These are phyloP conservation scores for Diaperis boleti DNA, from an alignment of 2,888 invertebrate species.

Conservation along the genomic window DNA sequence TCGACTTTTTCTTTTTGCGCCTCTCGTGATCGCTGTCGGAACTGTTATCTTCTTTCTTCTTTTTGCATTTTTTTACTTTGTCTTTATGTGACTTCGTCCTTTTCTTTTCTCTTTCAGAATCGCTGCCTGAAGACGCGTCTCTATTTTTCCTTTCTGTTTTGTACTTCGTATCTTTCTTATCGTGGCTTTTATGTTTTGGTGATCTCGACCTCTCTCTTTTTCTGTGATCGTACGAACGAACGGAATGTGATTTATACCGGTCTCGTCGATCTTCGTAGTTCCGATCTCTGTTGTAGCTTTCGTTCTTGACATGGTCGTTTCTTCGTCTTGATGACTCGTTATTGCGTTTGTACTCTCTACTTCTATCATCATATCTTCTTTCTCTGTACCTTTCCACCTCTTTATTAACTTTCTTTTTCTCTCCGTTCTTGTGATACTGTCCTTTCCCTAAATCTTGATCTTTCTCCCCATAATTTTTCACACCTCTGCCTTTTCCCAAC, in stretches of 20 bases:
- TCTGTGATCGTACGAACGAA: conserved; percentile 1
- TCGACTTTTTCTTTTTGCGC: conserved; percentile 20
- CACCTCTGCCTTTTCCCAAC: conserved; percentile 88
- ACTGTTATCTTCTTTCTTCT: conserved; percentile 58
- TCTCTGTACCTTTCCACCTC: not conserved
- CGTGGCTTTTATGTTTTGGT: not conserved
- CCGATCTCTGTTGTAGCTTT: conserved; percentile 7
- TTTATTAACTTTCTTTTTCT: not conserved
- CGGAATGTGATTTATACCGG: not conserved
- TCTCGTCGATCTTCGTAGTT: not conserved
- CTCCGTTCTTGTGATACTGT: conserved; percentile 53
- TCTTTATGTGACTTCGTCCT: conserved; percentile 11
- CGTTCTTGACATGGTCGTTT: not conserved
- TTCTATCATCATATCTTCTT: not conserved
- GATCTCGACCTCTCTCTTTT: conserved; percentile 20
- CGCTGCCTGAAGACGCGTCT: not conserved
- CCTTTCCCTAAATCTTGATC: conserved; percentile 59
- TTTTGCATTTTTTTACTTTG: conserved; percentile 50
- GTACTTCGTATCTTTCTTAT: not conserved
- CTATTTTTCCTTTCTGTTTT: conserved; percentile 7
- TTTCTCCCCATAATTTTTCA: conserved; percentile 70
- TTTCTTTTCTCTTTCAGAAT: conserved; percentile 8
- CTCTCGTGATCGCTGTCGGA: conserved; percentile 23
- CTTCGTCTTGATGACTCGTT: not conserved
- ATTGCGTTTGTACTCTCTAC: conserved; percentile 1